Evolutionary conservation across 2,888 invertebrate genomes (phyloP).

Genomic region (Trimorus sp.): DNA sequence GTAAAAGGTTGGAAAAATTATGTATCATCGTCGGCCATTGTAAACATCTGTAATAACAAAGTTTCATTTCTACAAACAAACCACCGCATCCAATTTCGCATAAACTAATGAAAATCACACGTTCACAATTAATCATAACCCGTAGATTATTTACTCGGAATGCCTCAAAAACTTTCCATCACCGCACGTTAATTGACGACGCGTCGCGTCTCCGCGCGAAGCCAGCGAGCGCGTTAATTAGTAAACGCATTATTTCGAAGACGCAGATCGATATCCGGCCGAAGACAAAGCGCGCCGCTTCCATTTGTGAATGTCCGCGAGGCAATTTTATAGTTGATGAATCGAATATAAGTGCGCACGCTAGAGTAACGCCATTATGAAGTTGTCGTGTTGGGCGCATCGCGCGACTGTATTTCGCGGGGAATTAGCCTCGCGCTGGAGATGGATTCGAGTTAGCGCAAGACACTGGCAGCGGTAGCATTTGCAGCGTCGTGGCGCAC

Average conservation of each 20-base stretch:
- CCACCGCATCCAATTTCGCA: too few relatives aligned
- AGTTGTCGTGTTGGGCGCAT: constrained; percentile 46
- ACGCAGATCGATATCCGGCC: background rate
- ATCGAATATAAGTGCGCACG: constrained; percentile 46
- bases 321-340: constrained; percentile 40
- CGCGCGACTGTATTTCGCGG: constrained; percentile 66
- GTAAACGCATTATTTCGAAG: background rate
- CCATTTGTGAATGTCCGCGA: background rate
- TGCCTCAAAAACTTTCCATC: too few relatives aligned
- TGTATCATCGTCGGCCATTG: too few relatives aligned
- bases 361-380: constrained; percentile 45
- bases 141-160: too few relatives aligned
- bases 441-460: constrained; percentile 73
- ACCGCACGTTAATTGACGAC: too few relatives aligned
- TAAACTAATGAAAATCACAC: too few relatives aligned
- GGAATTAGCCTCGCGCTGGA: constrained; percentile 67
- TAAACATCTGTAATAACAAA: too few relatives aligned
- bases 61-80: too few relatives aligned
- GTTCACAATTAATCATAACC: too few relatives aligned
- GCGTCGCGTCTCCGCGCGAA: too few relatives aligned
- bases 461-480: constrained; percentile 61
- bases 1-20: too few relatives aligned
- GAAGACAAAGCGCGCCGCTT: background rate
- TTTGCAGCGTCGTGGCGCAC: constrained; percentile 60
- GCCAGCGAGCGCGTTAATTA: background rate